Evolutionary conservation across 1,140 invertebrate species (phyloP).

Genomic region (Conus ventricosus): DNA sequence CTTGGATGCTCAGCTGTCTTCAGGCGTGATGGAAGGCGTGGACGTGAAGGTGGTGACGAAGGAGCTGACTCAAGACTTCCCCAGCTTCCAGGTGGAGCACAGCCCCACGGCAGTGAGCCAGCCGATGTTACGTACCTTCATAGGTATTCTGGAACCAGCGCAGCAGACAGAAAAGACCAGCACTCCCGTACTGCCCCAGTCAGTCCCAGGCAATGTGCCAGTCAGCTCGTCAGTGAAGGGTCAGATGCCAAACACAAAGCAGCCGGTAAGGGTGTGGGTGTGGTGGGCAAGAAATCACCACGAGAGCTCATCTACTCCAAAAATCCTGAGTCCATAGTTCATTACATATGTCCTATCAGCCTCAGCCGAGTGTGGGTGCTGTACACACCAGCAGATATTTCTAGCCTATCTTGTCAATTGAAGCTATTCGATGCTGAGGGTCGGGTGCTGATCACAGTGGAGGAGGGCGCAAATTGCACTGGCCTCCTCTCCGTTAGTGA

Average conservation of each 20-base stretch:
- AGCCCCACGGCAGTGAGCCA: not conserved
- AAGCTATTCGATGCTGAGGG: too few relatives aligned
- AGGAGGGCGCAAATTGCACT: too few relatives aligned
- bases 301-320: slow-evolving; percentile 1
- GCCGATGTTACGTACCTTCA: not conserved
- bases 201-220: too few relatives aligned
- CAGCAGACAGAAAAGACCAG: not conserved
- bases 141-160: not conserved
- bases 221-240: too few relatives aligned
- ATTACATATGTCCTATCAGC: not conserved
- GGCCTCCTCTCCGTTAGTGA: too few relatives aligned
- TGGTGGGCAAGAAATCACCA: not conserved
- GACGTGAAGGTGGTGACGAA: not conserved
- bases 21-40: not conserved
- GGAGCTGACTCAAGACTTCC: not conserved
- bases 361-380: not conserved
- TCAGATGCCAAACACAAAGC: too few relatives aligned
- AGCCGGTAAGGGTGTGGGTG: not conserved
- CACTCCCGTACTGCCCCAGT: too few relatives aligned
- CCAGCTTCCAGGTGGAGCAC: not conserved
- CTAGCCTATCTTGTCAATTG: too few relatives aligned
- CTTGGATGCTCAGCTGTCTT: not conserved
- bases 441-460: too few relatives aligned
- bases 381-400: not conserved
- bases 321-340: not conserved